Evolutionary conservation across 2,797 vertebrate species (phyloP).

Genomic region (Acropternis orthonyx): DNA sequence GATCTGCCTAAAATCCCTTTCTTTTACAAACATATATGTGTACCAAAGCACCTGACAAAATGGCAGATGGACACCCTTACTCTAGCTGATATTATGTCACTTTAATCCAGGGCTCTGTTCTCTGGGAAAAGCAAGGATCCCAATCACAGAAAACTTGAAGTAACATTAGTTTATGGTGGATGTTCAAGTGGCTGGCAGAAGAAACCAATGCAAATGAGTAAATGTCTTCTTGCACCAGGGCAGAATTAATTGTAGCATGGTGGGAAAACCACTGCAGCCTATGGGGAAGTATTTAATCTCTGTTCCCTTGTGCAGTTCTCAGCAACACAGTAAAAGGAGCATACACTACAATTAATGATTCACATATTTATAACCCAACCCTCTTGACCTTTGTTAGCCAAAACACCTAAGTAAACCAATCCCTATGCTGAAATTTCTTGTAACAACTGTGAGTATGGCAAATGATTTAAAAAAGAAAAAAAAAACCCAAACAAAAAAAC

Average conservation of each 20-base stretch:
- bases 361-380: slow-evolving; percentile 54
- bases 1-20: background rate
- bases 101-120: background rate
- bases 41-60: background rate
- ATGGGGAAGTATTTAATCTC: slow-evolving; percentile 11
- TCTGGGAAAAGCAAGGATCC: background rate
- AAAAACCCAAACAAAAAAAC: no score
- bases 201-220: background rate
- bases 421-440: slow-evolving; percentile 22
- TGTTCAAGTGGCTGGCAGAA: background rate
- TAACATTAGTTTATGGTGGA: background rate
- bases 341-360: slow-evolving; percentile 51
- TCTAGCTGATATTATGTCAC: background rate
- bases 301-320: slow-evolving; percentile 12
- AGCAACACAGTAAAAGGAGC: slow-evolving; percentile 3
- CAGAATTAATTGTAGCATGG: background rate
- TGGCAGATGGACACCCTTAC: background rate
- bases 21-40: rapidly evolving
- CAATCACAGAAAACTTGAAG: background rate
- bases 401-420: slow-evolving; percentile 47
- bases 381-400: slow-evolving; percentile 56
- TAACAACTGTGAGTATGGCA: background rate
- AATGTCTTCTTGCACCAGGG: background rate
- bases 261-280: background rate
- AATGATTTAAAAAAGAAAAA: background rate